These are phyloP conservation scores for Masticophis lateralis DNA, from an alignment of 2,797 vertebrate genomes.

Conservation along the genomic window DNA sequence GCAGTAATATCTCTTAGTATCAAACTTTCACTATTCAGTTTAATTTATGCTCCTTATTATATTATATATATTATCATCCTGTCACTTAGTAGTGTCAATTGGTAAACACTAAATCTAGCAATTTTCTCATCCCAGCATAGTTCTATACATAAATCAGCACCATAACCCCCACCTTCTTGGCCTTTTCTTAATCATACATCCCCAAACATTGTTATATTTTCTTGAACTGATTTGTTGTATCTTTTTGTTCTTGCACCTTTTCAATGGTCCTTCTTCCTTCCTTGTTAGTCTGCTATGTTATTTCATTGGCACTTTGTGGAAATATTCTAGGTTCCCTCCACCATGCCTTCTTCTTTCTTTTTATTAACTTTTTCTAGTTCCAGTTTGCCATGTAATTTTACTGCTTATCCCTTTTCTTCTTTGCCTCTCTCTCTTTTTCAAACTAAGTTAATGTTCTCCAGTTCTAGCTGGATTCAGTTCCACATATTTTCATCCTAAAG, in stretches of 20 bases:
- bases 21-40: neutral
- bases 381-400: neutral
- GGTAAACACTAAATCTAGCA: neutral
- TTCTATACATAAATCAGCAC: neutral
- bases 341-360: neutral
- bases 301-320: neutral
- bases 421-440: neutral
- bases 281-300: neutral
- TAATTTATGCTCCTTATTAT: neutral
- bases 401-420: neutral
- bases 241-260: neutral
- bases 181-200: neutral
- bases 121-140: neutral
- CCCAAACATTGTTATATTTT: neutral
- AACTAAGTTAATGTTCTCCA: neutral
- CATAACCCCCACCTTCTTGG: neutral
- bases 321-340: neutral
- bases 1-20: neutral
- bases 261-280: neutral
- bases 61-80: neutral
- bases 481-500: neutral
- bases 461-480: neutral
- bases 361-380: neutral
- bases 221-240: neutral
- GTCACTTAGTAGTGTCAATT: neutral